Conservation (phyloP, 1,140 invertebrate genomes). For the Helicoverpa zea region DNA sequence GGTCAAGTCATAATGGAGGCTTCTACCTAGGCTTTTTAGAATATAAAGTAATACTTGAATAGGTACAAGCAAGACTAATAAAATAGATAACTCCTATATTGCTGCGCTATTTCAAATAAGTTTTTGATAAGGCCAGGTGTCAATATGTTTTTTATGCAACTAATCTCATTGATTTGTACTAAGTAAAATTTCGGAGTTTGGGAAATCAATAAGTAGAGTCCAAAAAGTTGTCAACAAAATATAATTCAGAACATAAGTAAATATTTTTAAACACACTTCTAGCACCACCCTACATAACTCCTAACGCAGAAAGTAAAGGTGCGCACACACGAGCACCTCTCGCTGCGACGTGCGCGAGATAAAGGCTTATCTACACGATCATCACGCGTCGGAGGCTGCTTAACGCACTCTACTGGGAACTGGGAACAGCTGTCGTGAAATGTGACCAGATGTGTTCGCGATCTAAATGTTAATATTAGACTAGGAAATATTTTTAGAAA, state of each 20-base stretch:
- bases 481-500: no score
- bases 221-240: no score
- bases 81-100: no score
- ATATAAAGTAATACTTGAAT: no score
- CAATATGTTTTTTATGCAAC: not conserved
- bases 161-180: no score
- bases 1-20: not conserved
- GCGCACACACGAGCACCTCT: constrained; percentile 31
- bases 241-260: no score
- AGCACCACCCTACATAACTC: not conserved
- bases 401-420: constrained; percentile 11
- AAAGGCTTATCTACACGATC: constrained; percentile 51
- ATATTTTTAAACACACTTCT: not conserved
- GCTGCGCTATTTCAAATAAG: no score
- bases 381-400: constrained; percentile 45
- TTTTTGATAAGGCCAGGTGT: no score
- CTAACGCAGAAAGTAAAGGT: not conserved
- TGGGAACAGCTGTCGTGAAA: constrained; percentile 11
- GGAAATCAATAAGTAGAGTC: no score
- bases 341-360: constrained; percentile 47
- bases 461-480: constrained; percentile 6
- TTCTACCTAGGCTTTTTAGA: no score
- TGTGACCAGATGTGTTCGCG: constrained; percentile 3
- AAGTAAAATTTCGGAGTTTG: no score
- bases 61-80: no score